Conservation (phyloP, 2,113 vertebrate genomes). For the Rostratula benghalensis region DNA sequence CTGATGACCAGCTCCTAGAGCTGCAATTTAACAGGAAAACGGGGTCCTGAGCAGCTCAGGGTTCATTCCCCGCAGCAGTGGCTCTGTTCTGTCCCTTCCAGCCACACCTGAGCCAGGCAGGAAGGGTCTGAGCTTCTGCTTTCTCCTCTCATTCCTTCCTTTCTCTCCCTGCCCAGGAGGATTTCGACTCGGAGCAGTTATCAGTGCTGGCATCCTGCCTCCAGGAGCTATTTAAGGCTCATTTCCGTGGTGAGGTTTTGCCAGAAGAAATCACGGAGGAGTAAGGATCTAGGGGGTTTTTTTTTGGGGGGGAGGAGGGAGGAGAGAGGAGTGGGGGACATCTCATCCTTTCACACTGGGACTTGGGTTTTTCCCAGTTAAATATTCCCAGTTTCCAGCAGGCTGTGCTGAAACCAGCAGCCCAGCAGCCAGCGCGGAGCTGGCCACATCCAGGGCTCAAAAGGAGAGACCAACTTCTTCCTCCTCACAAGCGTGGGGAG, state of each 20-base stretch:
- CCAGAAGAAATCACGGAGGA: conserved; percentile 95
- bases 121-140: not conserved
- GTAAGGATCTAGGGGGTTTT: conserved; percentile 67
- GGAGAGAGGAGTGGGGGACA: no score
- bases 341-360: not conserved
- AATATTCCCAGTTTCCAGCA: fast-evolving
- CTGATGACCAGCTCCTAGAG: not conserved
- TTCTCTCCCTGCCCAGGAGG: conserved; percentile 79
- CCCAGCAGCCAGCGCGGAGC: not conserved
- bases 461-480: not conserved
- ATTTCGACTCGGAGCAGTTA: conserved; percentile 94
- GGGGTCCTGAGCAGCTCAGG: not conserved
- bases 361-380: not conserved
- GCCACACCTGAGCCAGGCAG: fast-evolving
- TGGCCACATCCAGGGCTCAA: fast-evolving
- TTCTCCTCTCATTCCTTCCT: not conserved
- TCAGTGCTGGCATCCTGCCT: conserved; percentile 91
- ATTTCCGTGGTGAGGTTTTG: conserved; percentile 93
- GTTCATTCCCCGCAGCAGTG: fast-evolving
- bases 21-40: fast-evolving
- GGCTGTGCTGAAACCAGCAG: not conserved
- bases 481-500: not conserved
- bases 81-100: not conserved
- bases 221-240: conserved; percentile 92
- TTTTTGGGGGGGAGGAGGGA: not conserved